Evolutionary conservation across 2,888 invertebrate genomes (phyloP).

Genomic region (Athalia circularis): DNA sequence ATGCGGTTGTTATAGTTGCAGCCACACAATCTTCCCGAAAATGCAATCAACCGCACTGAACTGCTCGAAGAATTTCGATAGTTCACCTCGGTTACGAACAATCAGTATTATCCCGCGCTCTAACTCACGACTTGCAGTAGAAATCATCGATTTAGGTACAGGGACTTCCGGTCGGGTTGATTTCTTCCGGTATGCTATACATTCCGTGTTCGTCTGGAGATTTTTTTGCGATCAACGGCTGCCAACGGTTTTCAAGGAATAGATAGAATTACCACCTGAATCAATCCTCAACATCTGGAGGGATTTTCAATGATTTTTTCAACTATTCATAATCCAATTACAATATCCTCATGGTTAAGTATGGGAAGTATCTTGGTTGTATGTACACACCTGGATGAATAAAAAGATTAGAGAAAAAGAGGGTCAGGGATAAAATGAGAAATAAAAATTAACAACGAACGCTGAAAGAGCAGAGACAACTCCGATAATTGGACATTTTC

Average conservation of each 20-base stretch:
- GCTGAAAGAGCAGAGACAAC: constrained; percentile 17
- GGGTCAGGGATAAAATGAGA: not conserved
- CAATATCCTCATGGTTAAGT: too few species aligned
- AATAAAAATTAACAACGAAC: not conserved
- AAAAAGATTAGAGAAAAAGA: not conserved
- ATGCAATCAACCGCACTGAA: constrained; percentile 29
- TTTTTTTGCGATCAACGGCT: too few species aligned
- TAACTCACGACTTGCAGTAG: not conserved
- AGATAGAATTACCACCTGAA: too few species aligned
- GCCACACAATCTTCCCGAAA: not conserved
- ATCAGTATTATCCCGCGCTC: not conserved
- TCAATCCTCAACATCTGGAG: too few species aligned
- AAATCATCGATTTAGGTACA: not conserved
- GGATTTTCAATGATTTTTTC: too few species aligned
- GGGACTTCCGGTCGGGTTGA: constrained; percentile 10
- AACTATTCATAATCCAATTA: too few species aligned
- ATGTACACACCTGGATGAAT: too few species aligned
- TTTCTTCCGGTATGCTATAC: not conserved
- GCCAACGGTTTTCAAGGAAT: too few species aligned
- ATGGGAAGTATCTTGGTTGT: too few species aligned
- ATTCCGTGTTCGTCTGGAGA: too few species aligned
- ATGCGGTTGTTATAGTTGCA: constrained; percentile 13
- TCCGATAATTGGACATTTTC: constrained; percentile 64
- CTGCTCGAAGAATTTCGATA: constrained; percentile 27
- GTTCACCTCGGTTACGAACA: not conserved